Evolutionary conservation across 2,797 vertebrate genomes (phyloP), one percentile per base, ranked within the genome.

Genomic region (Pachyuromys duprasi): DNA sequence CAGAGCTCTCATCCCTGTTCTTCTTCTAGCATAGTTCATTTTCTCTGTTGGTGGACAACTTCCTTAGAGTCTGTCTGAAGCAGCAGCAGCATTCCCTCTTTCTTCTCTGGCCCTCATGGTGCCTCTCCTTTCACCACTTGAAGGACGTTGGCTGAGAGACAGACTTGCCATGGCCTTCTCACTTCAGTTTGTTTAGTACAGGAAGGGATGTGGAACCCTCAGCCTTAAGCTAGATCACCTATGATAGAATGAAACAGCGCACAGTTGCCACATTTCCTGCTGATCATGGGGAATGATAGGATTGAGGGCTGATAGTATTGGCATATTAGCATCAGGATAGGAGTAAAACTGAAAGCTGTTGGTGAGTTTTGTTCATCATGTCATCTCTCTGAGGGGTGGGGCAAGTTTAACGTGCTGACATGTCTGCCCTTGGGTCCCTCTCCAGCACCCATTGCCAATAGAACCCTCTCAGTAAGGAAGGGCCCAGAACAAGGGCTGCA

Each of bases 51-150:
- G 93, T 97, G 96, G 97, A 60, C 86, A 76, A 65, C 90, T 81
- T 97, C 97, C 94, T 98, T 96, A 97, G 97, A 79, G 94, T 94
- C 97, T 98, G 97, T 87, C 75, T 91, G 57, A 62, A 75, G 92
- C 91, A 20, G 3, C 28, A 97, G 97, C 72, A 97, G 95, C 39
- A 67, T 80, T 82, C 42, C 26, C 5, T 62, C 20, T 86, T 92
- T 55, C 76, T 95, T 95, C 90, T 0, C 0, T 91, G 95, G 83
- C 74, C 31, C 3, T 76, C 57, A 93, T 62, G 82, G 76, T 94
- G 80, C 95, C 67, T 97, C 98, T 88, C 36, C 74, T 83, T 1
- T 0, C 2, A 9, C 60, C 91, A 69, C 94, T 96, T 15, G 45
- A 95, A 96, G 65, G 86, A 63, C 24, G 70, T 36, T 86, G 39